Evolutionary conservation across 2,797 vertebrate genomes (phyloP), one percentile per base, ranked within the genome.

Genomic region (Tragopan temminckii): DNA sequence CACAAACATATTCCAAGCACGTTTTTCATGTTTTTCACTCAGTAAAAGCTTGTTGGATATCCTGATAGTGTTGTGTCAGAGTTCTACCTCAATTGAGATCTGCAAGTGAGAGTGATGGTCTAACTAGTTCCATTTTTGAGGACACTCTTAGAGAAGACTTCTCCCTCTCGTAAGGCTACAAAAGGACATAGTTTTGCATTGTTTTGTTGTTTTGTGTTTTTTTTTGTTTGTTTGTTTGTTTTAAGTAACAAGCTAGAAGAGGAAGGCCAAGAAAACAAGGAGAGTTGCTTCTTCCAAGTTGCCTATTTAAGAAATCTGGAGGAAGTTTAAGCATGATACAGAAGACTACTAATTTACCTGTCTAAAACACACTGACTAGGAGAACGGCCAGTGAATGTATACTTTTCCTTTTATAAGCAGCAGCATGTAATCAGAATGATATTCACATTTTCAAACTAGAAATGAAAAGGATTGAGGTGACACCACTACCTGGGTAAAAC

Each of bases 211-310:
- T 42, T 42, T 17, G 6, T 42, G 42, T 48, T 48, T 12, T 50
- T 24, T 50, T 12, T 48, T 46, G 45, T 46, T 46, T 46, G 24
- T 25, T 50, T 27, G 27, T 29, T 50, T 55, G 46, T 57, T 77
- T 85, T 58, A 82, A 87, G 38, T 59, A 57, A 25, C 27, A 64
- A 88, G 31, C 17, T 57, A 55, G 50, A 5, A 80, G 18, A 76
- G 90, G 35, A 79, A 91, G 81, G 43, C 29, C 48, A 20, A 75
- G 40, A 70, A 36, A 27, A 75, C 90, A 67, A 69, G 31, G 53
- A 90, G 11, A 46, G 79, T 61, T 70, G 81, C 21, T 23, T 83
- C 33, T 74, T 89, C 46, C 43, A 64, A 79, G 57, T 6, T 71
- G 36, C 35, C 61, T 46, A 40, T 35, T 86, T 67, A 71, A 55